Evolutionary conservation across 2,888 invertebrate genomes (phyloP), one percentile per base, ranked within the genome.

Genomic region (Stramonita haemastoma): DNA sequence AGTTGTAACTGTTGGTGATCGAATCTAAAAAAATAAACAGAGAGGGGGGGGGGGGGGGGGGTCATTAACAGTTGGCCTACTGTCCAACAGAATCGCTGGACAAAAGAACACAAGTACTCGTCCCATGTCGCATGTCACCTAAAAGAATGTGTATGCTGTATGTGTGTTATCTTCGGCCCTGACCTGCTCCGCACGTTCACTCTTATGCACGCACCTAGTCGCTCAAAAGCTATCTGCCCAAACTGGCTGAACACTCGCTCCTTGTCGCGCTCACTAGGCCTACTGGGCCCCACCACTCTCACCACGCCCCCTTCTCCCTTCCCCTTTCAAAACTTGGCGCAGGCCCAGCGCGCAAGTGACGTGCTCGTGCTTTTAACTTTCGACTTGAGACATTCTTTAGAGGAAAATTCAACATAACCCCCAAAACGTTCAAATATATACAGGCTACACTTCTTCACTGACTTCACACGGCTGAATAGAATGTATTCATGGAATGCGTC

Each of bases 161-260:
- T 84, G 84, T 81, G 81, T 66, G 89, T 87, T 87, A 90, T 89
- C 90, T 87, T 87, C 70, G 81, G 77, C 87, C 84, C 87, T 87
- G 88, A 90, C 91, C 89, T 86, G 86, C 66, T 73, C 56, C 79
- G 90, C 90, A 91, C 90, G 90, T 91, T 89, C 89, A 60, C 81
- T 87, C 73, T 87, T 90, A 87, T 88, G 90, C 90, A 89, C 87
- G 91, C 91, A 91, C 88, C 88, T 90, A 90, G 91, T 91, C 91
- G 88, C 89, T 88, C 87, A 73, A 87, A 70, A 79, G 83, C 87
- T 87, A 87, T 87, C 90, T 91, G 90, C 90, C 90, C 89, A 86
- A 86, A 90, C 90, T 86, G 77, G 87, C 86, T 87, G 79, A 36
- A 46, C 46, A 73, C 85, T 83, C 46, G 77, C 26, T 85, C 81